A percentile compares a stretch with the other conserved stretches of the same genome.
These are phyloP conservation scores for Selenia dentaria DNA, from an alignment of 2,888 invertebrate species.

Conservation along the genomic window DNA sequence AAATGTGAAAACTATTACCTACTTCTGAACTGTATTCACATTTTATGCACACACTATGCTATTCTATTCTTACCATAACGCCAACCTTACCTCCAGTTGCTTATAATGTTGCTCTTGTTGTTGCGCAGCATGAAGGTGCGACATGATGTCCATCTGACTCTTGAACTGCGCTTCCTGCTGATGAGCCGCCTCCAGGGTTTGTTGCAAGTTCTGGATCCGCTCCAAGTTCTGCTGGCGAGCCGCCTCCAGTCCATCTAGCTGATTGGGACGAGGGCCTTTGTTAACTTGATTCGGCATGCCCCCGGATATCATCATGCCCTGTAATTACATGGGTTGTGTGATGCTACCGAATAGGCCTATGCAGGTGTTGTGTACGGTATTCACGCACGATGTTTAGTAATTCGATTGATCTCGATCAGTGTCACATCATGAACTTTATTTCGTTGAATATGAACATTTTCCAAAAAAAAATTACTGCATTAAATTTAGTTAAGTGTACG, in stretches of 20 bases:
- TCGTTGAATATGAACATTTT: no score
- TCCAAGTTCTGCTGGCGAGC: conserved; percentile 91
- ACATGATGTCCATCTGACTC: conserved; percentile 90
- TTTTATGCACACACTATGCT: no score
- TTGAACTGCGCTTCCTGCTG: conserved; percentile 90
- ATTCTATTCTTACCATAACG: no score
- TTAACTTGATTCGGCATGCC: conserved; percentile 66
- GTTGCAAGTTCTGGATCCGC: conserved; percentile 89
- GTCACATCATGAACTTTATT: no score
- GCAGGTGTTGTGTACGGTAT: neutral
- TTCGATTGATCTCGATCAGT: no score
- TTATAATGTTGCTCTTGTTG: conserved; percentile 93
- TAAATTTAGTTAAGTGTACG: no score
- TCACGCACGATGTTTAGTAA: no score
- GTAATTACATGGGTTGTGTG: conserved; percentile 8
- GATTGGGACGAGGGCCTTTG: conserved; percentile 60
- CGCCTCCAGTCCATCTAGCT: conserved; percentile 87
- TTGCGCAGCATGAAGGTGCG: conserved; percentile 89
- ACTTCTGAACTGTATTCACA: no score
- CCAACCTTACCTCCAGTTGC: conserved; percentile 86
- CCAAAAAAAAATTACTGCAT: no score
- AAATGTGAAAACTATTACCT: no score
- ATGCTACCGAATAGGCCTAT: neutral
- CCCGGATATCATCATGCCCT: conserved; percentile 73
- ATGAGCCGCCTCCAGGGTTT: conserved; percentile 92